Conservation (phyloP, 2,113 vertebrate genomes). For the Prunella fulvescens region DNA sequence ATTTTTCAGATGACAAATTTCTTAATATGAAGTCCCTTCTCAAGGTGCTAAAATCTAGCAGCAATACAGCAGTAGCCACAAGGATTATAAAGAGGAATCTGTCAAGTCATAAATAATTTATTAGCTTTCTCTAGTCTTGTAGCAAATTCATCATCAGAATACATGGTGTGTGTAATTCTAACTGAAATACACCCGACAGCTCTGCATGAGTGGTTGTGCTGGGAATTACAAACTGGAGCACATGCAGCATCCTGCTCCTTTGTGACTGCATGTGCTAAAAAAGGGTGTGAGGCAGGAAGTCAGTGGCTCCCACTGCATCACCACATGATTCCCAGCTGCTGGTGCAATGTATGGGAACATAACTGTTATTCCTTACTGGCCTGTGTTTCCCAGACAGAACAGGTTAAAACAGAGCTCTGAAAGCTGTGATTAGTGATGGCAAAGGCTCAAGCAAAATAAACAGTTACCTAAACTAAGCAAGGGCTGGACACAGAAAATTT, state of each 20-base stretch:
- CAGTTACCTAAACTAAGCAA: accelerated
- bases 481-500: not conserved
- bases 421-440: not conserved
- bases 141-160: not conserved
- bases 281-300: not conserved
- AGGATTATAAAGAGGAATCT: not conserved
- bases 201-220: not conserved
- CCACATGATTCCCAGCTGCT: not conserved
- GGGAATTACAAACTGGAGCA: not conserved
- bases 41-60: not conserved
- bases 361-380: not conserved
- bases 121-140: not conserved
- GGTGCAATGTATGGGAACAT: not conserved
- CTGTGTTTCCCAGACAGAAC: not conserved
- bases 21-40: not conserved
- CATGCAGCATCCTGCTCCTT: not conserved
- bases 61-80: not conserved
- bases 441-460: not conserved
- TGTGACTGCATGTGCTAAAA: not conserved
- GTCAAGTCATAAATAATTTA: not conserved
- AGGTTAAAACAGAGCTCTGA: not conserved
- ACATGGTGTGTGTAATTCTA: not conserved
- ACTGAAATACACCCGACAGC: not conserved
- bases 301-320: not conserved
- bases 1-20: not conserved